phyloP scores from a whole-genome alignment of 2,797 vertebrate species.

The Gouania willdenowi region DNA sequence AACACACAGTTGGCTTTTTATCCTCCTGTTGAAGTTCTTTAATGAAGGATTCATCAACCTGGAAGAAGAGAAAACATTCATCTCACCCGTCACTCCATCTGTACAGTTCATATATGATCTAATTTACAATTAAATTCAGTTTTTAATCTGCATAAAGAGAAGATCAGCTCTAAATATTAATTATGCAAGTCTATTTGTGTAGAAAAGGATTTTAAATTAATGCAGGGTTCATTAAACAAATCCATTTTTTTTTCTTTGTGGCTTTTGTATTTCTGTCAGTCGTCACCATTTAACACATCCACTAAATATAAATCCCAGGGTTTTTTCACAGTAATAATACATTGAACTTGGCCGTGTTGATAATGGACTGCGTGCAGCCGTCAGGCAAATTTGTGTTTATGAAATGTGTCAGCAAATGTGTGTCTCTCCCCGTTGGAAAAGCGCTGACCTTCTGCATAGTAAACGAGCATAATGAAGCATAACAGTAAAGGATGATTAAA shows the following conservation, averaged over 20 bases:
- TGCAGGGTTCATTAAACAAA: no score
- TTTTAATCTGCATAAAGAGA: slow-evolving; percentile 1
- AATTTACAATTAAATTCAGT: slow-evolving; percentile 7
- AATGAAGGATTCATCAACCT: no score
- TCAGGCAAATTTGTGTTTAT: no score
- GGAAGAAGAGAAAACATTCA: no score
- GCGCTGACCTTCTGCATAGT: neutral
- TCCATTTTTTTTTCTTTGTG: neutral
- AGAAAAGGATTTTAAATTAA: no score
- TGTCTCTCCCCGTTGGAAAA: neutral
- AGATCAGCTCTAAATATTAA: slow-evolving; percentile 5
- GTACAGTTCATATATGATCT: neutral
- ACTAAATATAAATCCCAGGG: no score
- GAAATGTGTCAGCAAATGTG: neutral
- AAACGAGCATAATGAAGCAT: neutral
- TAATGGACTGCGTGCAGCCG: no score
- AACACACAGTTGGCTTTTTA: neutral
- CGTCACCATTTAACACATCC: no score
- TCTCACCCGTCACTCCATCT: neutral
- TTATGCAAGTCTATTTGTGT: neutral
- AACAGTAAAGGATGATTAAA: slow-evolving; percentile 1
- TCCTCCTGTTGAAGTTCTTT: no score
- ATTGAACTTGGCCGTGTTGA: no score
- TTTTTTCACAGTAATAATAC: no score
- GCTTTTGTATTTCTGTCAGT: slow-evolving; percentile 1